Base-by-base conservation (phyloP, 2,888 invertebrate genomes). In the Smittia sp. region DNA sequence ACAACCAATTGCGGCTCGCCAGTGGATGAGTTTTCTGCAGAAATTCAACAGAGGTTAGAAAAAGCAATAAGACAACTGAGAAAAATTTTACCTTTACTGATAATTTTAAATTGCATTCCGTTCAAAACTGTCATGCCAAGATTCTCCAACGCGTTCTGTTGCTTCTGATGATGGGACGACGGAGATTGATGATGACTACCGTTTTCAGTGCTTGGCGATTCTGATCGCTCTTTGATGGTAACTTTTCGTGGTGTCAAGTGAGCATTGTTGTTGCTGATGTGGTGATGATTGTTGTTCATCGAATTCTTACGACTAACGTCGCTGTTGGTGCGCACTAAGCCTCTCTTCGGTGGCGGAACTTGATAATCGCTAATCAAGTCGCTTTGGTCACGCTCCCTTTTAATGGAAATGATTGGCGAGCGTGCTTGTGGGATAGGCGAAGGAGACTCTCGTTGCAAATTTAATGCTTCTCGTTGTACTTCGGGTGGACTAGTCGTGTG, bases 1-100 rank as follows among this genome's bases (percentile, higher is more conserved):
- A 98, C 96, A 46, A 93, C 91, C 76, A 98, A 84, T 74, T 96
- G 95, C 79, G 90, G 93, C 79, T 95, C 94, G 9, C 92, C 91
- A 77, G 90, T 91, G 76, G 87, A 86, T 25, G 91, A 90, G 79
- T 93, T 93, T 77, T 91, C 96, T 94, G 46, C 24, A 73, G 41
- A 75, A 32, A 22, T 68, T 46, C 15, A 24, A 13, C 22, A 3
- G 7, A 32, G 65, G n/a, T 27, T 52, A 20, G 18, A n/a, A n/a
- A n/a, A n/a, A n/a, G n/a, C n/a, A 39, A 9, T 39, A 13, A 39
- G 39, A 9, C 39, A 39, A 39, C 39, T 39, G 7, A 39, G 39
- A n/a, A n/a, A 46, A 6, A 46, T 15, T 13, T 83, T 81, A 91
- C 95, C 92, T 88, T 92, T 87, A 78, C 92, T 93, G 76, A 92